Percentiles rank a stretch among this genome's conserved stretches.
phyloP scores from a whole-genome alignment of 2,797 vertebrate genomes.

The Sciaenops ocellatus region DNA sequence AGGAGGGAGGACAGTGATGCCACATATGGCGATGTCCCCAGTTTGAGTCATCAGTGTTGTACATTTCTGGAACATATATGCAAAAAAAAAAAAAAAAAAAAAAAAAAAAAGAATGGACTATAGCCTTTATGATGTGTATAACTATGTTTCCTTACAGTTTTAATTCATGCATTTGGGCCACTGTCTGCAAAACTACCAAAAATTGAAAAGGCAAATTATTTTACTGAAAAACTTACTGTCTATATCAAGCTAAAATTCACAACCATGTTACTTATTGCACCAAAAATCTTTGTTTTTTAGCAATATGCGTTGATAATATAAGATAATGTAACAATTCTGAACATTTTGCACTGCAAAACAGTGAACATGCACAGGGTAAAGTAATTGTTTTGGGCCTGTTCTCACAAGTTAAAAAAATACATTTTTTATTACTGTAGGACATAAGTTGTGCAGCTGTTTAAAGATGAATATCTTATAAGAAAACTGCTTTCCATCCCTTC shows the following conservation, averaged over 20 bases:
- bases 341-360: no score
- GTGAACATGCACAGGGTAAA: neutral
- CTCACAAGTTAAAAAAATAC: slow-evolving; percentile 13
- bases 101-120: neutral
- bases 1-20: neutral
- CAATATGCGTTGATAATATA: no score
- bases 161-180: neutral
- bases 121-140: neutral
- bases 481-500: slow-evolving; percentile 22
- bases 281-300: neutral
- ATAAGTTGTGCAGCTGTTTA: slow-evolving; percentile 38
- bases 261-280: neutral
- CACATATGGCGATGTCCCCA: neutral
- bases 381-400: neutral
- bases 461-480: slow-evolving; percentile 22
- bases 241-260: neutral
- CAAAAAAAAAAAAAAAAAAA: neutral
- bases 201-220: neutral
- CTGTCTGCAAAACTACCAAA: neutral
- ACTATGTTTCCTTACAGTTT: neutral
- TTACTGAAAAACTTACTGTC: neutral
- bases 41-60: neutral
- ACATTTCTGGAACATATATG: neutral
- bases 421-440: slow-evolving; percentile 24
- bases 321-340: no score